Conservation (phyloP, 1,140 invertebrate genomes). For the Phenacoccus solenopsis region DNA sequence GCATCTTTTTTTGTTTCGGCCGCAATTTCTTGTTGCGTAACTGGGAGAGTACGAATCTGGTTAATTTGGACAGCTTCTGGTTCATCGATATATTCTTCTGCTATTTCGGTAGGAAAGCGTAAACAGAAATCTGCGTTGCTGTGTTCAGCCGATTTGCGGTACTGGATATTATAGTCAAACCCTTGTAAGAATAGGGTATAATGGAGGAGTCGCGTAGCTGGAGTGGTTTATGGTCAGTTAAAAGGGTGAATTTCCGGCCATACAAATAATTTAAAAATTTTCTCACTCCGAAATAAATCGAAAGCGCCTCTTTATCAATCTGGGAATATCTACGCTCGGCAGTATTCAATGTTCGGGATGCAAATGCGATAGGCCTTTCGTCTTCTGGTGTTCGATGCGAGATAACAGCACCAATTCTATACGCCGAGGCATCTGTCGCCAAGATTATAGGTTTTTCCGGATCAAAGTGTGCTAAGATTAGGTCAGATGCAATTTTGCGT, state of each 20-base stretch:
- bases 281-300: conserved; percentile 14
- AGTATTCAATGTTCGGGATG: conserved; percentile 29
- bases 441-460: conserved; percentile 32
- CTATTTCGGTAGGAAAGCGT: conserved; percentile 21
- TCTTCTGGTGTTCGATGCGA: conserved; percentile 33
- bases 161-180: conserved; percentile 32
- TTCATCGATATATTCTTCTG: neutral
- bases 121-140: conserved; percentile 30
- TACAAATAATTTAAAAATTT: conserved; percentile 22
- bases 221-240: conserved; percentile 39
- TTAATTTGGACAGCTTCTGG: neutral
- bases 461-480: conserved; percentile 32
- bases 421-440: conserved; percentile 36
- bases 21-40: neutral
- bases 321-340: conserved; percentile 11
- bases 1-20: neutral
- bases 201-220: conserved; percentile 29
- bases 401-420: conserved; percentile 38
- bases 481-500: conserved; percentile 23
- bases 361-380: conserved; percentile 36
- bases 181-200: conserved; percentile 32
- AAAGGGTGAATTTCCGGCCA: conserved; percentile 25
- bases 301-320: conserved; percentile 12
- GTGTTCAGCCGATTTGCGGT: conserved; percentile 27
- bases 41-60: neutral